Evolutionary conservation across 2,888 invertebrate genomes (phyloP).

Genomic region (Aproaerema taeniolella): DNA sequence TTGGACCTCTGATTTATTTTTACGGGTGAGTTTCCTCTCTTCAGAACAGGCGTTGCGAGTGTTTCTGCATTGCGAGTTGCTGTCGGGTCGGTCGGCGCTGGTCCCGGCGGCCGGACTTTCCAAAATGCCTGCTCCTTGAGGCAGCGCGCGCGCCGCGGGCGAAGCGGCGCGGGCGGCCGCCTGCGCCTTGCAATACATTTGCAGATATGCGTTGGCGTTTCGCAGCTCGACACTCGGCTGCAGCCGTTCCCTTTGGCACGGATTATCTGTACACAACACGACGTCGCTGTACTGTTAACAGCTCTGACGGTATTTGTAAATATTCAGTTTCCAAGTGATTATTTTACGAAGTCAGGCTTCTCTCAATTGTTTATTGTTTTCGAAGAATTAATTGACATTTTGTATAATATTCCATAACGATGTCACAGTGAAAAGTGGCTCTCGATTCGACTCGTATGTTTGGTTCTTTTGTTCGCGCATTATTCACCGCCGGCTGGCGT

Average conservation of each 20-base stretch:
- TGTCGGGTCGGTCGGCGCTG: slow-evolving; percentile 27
- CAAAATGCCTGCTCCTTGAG: slow-evolving; percentile 46
- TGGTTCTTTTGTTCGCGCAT: slow-evolving; percentile 61
- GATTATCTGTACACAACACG: slow-evolving; percentile 28
- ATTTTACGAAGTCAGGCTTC: slow-evolving; percentile 25
- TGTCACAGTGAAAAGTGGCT: slow-evolving; percentile 52
- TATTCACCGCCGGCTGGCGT: slow-evolving; percentile 49
- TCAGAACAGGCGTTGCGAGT: slow-evolving; percentile 43
- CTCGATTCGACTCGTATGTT: slow-evolving; percentile 63
- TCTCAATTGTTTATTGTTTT: slow-evolving; percentile 25
- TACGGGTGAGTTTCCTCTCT: slow-evolving; percentile 50
- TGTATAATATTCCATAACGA: slow-evolving; percentile 35
- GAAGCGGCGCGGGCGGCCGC: too few relatives aligned
- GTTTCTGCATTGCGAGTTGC: slow-evolving; percentile 49
- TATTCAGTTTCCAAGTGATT: slow-evolving; percentile 38
- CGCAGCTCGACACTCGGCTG: too few relatives aligned
- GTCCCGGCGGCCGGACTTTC: slow-evolving; percentile 44
- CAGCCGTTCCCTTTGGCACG: slow-evolving; percentile 33
- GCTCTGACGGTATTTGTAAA: slow-evolving; percentile 59
- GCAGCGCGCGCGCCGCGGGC: slow-evolving; percentile 23
- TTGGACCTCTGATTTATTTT: slow-evolving; percentile 46
- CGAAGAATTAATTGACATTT: slow-evolving; percentile 28
- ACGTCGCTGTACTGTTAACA: slow-evolving; percentile 37
- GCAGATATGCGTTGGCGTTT: slow-evolving; percentile 45
- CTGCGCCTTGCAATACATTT: slow-evolving; percentile 30